phyloP scores from a whole-genome alignment of 2,113 vertebrate species.

The Cololabis saira region DNA sequence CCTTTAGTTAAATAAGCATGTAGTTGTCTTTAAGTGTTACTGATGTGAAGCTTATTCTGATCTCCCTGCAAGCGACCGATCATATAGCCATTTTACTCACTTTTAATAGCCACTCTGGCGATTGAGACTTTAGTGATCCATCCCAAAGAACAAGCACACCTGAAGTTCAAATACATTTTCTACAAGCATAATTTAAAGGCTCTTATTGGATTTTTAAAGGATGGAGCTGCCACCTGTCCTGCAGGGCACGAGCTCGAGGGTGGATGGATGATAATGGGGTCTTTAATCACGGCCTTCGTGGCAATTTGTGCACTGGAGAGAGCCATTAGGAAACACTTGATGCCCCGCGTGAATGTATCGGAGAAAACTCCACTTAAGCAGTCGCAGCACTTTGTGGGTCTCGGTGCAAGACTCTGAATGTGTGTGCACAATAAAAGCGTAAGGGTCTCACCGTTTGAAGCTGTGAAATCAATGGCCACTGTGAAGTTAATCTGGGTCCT shows the following conservation, averaged over 20 bases:
- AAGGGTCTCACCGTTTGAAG: slow-evolving; percentile 92
- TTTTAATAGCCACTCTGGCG: slow-evolving; percentile 16
- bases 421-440: neutral
- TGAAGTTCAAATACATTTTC: slow-evolving; percentile 20
- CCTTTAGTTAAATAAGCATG: neutral
- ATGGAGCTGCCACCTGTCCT: neutral
- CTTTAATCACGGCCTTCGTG: slow-evolving; percentile 51
- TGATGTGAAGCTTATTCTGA: slow-evolving; percentile 4
- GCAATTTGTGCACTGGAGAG: slow-evolving; percentile 61
- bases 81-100: neutral
- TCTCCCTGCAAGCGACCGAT: neutral
- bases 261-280: slow-evolving; percentile 43
- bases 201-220: slow-evolving; percentile 11
- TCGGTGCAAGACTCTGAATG: slow-evolving; percentile 4
- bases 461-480: slow-evolving; percentile 98
- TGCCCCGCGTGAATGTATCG: slow-evolving; percentile 68
- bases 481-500: slow-evolving; percentile 99
- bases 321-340: slow-evolving; percentile 61
- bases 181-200: slow-evolving; percentile 3
- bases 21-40: neutral
- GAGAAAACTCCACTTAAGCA: slow-evolving; percentile 38
- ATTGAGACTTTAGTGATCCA: neutral
- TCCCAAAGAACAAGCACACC: slow-evolving; percentile 11
- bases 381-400: neutral
- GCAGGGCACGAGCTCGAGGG: slow-evolving; percentile 6